Conservation (phyloP, 2,888 invertebrate genomes). For the Coronaproctus castanopsis region DNA sequence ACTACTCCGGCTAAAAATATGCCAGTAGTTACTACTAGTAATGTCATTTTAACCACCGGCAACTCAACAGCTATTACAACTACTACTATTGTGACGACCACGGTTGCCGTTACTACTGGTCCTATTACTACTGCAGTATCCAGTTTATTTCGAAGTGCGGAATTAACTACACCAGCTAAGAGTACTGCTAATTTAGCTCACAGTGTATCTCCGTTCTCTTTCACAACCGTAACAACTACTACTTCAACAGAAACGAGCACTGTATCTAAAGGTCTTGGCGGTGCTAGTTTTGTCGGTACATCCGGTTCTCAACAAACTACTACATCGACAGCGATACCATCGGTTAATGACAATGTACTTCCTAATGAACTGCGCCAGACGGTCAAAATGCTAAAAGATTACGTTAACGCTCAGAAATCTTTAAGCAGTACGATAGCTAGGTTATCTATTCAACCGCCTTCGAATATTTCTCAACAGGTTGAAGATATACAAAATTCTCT, state of each 20-base stretch:
- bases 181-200: constrained; percentile 13
- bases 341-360: constrained; percentile 28
- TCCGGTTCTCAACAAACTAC: constrained; percentile 9
- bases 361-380: constrained; percentile 30
- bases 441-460: constrained; percentile 40
- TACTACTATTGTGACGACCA: background rate
- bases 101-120: background rate
- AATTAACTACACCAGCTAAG: background rate
- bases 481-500: constrained; percentile 36
- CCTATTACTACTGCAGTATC: constrained; percentile 1
- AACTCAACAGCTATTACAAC: background rate
- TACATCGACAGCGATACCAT: constrained; percentile 11
- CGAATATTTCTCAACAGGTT: constrained; percentile 41
- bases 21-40: background rate
- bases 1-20: background rate
- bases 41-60: background rate
- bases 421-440: constrained; percentile 62
- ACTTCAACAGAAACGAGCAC: constrained; percentile 12
- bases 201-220: constrained; percentile 10
- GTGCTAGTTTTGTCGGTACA: constrained; percentile 35
- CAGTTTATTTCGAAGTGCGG: constrained; percentile 1
- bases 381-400: constrained; percentile 57
- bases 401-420: constrained; percentile 67
- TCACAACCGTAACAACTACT: constrained; percentile 13
- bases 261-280: constrained; percentile 44